Evolutionary conservation across 2,888 invertebrate genomes (phyloP), one percentile per base, ranked within the genome.

Genomic region (Cryptus viduatorius): DNA sequence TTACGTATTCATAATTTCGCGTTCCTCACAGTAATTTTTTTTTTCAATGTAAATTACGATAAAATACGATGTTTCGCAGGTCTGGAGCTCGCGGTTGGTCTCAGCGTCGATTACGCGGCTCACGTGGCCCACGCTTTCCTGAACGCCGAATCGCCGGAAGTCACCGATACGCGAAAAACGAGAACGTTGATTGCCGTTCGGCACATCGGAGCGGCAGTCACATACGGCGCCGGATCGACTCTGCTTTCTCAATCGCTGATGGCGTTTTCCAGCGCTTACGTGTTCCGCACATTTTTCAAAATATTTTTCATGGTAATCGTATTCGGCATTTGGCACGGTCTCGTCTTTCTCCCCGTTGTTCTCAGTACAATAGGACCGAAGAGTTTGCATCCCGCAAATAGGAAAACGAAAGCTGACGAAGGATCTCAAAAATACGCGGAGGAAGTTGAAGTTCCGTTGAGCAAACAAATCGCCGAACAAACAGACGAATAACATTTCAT

Each of bases 51-150:
- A 53, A 24, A 24, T 24, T 14, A 8, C 2, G n/a, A 59, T 44
- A 61, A 50, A 44, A 50, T 16, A 37, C 37, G 37, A 8, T 37
- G 7, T 37, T 79, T 65, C 83, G 10, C 72, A 93, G 93, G 92
- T 42, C 94, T 98, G 12, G 97, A 97, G 90, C 94, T 98, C 46
- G 97, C 97, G 3, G 96, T 97, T 84, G 98, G 98, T 71, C 94
- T 98, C 72, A 97, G 97, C 90, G 97, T 98, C 0, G 98, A 98
- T 93, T 98, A 97, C 89, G 97, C 97, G 0, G 96, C 97, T 2
- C 97, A 97, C 90, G 96, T 97, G 5, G 97, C 97, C 0, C 97
- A 97, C 91, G 96, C 97, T 3, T 98, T 97, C 92, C 95, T 98
- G 89, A 96, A 96, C 1, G 93, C 94, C 19, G 94, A 95, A 59